Evolutionary conservation across 2,888 invertebrate genomes (phyloP), one percentile per base, ranked within the genome.

Genomic region (Chouioia cunea): DNA sequence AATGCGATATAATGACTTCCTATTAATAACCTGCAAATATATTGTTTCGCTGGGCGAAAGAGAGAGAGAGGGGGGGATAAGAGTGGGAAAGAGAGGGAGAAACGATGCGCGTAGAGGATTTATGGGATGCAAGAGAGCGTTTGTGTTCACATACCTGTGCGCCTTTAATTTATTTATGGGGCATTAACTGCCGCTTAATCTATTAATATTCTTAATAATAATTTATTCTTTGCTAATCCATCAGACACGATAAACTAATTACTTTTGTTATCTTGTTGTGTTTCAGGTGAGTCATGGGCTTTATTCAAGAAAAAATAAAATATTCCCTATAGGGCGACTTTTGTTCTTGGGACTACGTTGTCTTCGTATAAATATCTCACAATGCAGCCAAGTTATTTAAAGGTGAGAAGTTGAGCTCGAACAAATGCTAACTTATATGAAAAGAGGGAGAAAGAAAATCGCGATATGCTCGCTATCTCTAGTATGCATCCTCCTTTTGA

Each of bases 231-330:
- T n/a, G 48, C 48, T 27, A 58, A 73, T 68, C 60, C 53, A 67
- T 70, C 73, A 16, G 1, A 22, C 1, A 14, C 20, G 56, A 67
- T 70, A 73, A 70, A 70, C 70, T 67, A 73, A 73, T 73, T 70
- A 60, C 65, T 20, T 66, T 71, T 71, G 59, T 74, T 69, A 66
- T 69, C 65, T 74, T 71, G 65, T 71, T 71, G 63, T 71, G 71
- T 74, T 74, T 71, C 73, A 74, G 73, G 73, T 74, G 73, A 73
- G 73, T 73, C 68, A 73, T 73, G 52, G n/a, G 63, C 43, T 27
- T 36, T 43, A 67, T 70, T 53, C 43, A 54, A 43, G 53, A 70
- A 36, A 36, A 10, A 3, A 64, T 53, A 56, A 73, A 65, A 64
- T 64, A 70, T 54, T 66, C 58, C 46, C 50, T 50, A 50, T 20